Conservation (phyloP, 2,797 vertebrate genomes). For the Gymnothorax reevesii region DNA sequence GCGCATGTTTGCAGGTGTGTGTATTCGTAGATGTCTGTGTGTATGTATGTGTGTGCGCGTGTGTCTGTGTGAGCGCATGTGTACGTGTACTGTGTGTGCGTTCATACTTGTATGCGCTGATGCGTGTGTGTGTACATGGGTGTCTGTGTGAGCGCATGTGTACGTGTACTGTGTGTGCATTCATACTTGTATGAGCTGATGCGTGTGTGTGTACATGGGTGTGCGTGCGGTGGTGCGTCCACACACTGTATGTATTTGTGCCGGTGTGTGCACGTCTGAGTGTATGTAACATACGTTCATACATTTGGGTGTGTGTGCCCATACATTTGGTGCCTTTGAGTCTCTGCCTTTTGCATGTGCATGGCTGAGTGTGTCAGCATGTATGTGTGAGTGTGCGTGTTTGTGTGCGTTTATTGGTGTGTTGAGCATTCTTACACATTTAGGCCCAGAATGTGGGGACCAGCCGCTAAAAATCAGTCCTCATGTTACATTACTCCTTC, state of each 20-base stretch:
- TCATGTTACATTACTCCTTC: background rate
- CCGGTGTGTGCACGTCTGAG: background rate
- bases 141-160: background rate
- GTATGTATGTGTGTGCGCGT: conserved; percentile 22
- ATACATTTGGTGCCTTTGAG: background rate
- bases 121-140: conserved; percentile 31
- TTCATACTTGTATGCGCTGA: background rate
- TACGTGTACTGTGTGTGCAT: background rate
- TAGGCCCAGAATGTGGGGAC: background rate
- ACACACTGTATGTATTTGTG: background rate
- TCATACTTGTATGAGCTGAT: no score
- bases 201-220: background rate
- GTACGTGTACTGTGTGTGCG: background rate
- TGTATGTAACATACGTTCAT: background rate
- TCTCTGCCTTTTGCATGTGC: conserved; percentile 12
- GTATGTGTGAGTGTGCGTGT: background rate
- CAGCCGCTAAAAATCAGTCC: background rate
- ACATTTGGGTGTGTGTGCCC: background rate
- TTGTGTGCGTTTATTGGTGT: background rate
- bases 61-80: background rate
- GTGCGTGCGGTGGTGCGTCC: conserved; percentile 23
- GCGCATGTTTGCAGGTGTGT: background rate
- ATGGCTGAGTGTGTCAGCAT: background rate
- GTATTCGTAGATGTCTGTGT: background rate
- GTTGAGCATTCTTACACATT: background rate